Percentiles rank a stretch among this genome's conserved stretches.
Conservation (phyloP, 2,888 invertebrate genomes). For the Troides oblongomaculatus region DNA sequence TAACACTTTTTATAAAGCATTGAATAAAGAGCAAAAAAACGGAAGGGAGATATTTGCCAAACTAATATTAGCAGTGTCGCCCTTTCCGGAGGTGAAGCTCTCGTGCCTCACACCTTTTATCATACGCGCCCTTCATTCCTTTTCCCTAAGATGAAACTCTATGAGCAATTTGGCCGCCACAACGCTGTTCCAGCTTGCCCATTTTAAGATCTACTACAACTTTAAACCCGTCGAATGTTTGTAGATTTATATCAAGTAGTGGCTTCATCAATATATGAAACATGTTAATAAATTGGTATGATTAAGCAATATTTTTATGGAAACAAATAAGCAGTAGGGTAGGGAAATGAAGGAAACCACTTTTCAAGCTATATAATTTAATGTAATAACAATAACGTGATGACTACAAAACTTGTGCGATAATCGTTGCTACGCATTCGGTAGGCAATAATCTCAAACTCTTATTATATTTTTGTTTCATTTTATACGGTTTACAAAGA, state of each 20-base stretch:
- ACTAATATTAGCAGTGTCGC: too few species aligned
- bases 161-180: too few species aligned
- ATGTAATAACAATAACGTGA: slow-evolving; percentile 20
- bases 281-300: not conserved
- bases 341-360: slow-evolving; percentile 11
- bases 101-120: too few species aligned
- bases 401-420: slow-evolving; percentile 23
- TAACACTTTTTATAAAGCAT: too few species aligned
- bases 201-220: not conserved
- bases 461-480: not conserved
- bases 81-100: too few species aligned
- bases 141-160: too few species aligned
- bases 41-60: too few species aligned
- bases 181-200: too few species aligned
- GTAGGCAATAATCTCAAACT: slow-evolving; percentile 8
- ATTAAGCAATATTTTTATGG: not conserved
- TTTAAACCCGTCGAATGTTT: not conserved
- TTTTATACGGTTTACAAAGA: not conserved
- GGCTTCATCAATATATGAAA: not conserved
- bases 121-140: too few species aligned
- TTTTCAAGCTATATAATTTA: slow-evolving; percentile 26
- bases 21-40: too few species aligned
- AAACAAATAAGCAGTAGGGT: not conserved
- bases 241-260: not conserved
- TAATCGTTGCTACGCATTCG: slow-evolving; percentile 3